Percentiles rank a stretch among this genome's conserved stretches.
Conservation (phyloP, 1,140 invertebrate species). For the Probaryconus sp. region DNA sequence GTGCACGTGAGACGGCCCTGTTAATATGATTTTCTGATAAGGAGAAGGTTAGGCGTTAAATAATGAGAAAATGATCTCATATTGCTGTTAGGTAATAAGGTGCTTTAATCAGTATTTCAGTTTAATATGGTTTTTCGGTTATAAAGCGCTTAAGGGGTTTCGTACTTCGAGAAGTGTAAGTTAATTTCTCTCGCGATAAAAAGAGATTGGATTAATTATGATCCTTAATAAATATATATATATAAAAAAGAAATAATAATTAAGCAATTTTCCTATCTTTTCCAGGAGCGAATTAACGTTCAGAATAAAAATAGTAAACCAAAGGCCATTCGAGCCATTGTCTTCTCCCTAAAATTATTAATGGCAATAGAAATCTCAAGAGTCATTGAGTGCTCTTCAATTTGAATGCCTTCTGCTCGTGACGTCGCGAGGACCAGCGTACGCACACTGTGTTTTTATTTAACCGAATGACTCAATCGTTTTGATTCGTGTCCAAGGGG, state of each 20-base stretch:
- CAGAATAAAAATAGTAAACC: too few species aligned
- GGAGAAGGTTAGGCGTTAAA: slow-evolving; percentile 24
- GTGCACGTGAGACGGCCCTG: slow-evolving; percentile 11
- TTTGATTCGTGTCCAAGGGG: slow-evolving; percentile 71
- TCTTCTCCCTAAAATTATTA: slow-evolving; percentile 73
- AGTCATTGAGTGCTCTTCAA: slow-evolving; percentile 78
- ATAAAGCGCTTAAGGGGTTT: too few species aligned
- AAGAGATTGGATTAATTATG: too few species aligned
- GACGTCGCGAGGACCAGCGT: slow-evolving; percentile 70
- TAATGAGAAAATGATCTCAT: slow-evolving; percentile 27
- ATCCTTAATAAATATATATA: too few species aligned
- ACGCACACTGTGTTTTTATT: slow-evolving; percentile 72
- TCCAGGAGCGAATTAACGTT: too few species aligned
- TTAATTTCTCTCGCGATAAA: too few species aligned
- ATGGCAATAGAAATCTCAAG: slow-evolving; percentile 78
- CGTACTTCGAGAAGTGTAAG: too few species aligned
- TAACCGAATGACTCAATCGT: slow-evolving; percentile 77
- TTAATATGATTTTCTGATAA: slow-evolving; percentile 52
- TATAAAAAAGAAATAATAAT: too few species aligned
- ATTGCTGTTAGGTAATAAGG: slow-evolving; percentile 13
- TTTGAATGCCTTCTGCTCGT: slow-evolving; percentile 78
- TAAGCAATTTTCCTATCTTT: too few species aligned
- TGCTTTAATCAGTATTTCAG: too few species aligned
- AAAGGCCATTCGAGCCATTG: slow-evolving; percentile 28
- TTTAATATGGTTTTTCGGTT: too few species aligned